Evolutionary conservation across 2,113 vertebrate genomes (phyloP), one percentile per base, ranked within the genome.

Genomic region (Microcebus lehilahytsara): DNA sequence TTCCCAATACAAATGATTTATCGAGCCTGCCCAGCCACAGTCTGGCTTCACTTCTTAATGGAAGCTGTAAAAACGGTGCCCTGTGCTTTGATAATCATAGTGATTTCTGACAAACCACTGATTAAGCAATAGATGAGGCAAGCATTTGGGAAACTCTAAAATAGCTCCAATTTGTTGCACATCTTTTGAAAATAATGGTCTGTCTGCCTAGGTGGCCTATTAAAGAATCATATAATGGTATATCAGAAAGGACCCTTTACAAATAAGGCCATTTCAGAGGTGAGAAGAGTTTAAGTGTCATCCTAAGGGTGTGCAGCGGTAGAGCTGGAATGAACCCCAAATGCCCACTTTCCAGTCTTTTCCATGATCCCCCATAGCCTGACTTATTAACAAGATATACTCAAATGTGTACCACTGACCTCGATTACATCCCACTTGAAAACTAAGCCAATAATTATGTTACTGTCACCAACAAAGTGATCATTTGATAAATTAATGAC

Each of bases 51-150:
- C 62, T 96, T 88, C 96, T 93, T 98, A 98, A 98, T 97, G 96
- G 96, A 98, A 97, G 97, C 97, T 97, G 92, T 98, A 98, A 98
- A 98, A 98, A 97, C 51, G 74, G 95, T 96, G 98, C 97, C 97
- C 97, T 93, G 67, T 93, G 96, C 98, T 98, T 97, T 0, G 0
- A 96, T 98, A 98, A 98, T 98, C 96, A 96, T 97, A 89, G 92
- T 97, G 97, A 98, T 98, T 98, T 98, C 97, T 97, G 98, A 97
- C 96, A 98, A 98, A 96, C 96, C 96, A 98, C 97, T 98, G 98
- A 98, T 98, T 97, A 98, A 98, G 98, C 96, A 97, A 97, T 96
- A 98, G 96, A 98, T 98, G 97, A 98, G 62, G 46, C 19, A 96
- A 97, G 97, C 95, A 95, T 98, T 98, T 98, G 91, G 80, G 83